Conservation (phyloP, 1,140 invertebrate species). For the Ceratina australensis region DNA sequence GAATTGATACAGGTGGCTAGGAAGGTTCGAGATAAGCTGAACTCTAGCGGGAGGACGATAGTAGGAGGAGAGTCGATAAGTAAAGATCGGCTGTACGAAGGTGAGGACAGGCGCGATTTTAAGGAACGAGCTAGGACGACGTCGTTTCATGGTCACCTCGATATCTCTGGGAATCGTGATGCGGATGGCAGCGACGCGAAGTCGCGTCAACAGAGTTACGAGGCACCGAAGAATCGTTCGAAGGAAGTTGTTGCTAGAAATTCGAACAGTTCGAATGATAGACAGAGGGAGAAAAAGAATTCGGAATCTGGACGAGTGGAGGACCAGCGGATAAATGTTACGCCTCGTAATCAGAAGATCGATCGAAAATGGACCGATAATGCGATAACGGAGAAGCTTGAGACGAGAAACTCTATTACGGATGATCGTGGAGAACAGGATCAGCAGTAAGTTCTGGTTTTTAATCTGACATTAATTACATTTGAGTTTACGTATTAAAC, state of each 20-base stretch:
- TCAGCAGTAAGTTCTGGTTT: neutral
- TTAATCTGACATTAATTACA: too few relatives aligned
- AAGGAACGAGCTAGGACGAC: neutral
- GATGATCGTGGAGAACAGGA: neutral
- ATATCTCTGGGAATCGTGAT: neutral
- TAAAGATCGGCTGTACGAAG: slow-evolving; percentile 22
- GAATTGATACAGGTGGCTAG: slow-evolving; percentile 84
- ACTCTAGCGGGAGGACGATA: slow-evolving; percentile 45
- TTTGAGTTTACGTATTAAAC: neutral
- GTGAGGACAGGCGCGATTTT: neutral
- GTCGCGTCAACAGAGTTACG: neutral
- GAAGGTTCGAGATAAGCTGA: slow-evolving; percentile 80
- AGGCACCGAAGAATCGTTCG: neutral
- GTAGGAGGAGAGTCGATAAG: slow-evolving; percentile 7
- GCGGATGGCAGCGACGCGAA: neutral
- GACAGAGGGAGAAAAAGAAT: slow-evolving; percentile 56
- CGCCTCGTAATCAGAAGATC: slow-evolving; percentile 7
- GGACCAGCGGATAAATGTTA: neutral
- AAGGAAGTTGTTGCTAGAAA: slow-evolving; percentile 70
- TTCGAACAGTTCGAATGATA: slow-evolving; percentile 45
- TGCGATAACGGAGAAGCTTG: neutral
- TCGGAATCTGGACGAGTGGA: slow-evolving; percentile 58
- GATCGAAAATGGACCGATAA: slow-evolving; percentile 1
- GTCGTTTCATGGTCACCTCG: neutral
- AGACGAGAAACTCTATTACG: neutral